These are phyloP conservation scores for Gulo gulo DNA, from an alignment of 2,113 vertebrate genomes.

Conservation along the genomic window DNA sequence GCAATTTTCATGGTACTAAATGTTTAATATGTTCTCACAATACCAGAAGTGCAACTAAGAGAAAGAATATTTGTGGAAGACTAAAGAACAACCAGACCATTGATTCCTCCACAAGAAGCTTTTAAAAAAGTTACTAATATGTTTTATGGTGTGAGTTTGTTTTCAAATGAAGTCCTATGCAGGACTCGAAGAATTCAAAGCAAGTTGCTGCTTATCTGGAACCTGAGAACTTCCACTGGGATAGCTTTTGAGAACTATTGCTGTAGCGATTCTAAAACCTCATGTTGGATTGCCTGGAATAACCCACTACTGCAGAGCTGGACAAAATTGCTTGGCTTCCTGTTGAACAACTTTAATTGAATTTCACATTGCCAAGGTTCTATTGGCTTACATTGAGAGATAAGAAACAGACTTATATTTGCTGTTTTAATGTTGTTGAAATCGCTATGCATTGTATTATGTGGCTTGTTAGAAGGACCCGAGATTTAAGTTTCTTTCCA, in stretches of 20 bases:
- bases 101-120: not conserved
- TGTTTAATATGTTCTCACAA: not conserved
- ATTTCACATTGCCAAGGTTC: not conserved
- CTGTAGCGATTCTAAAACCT: not conserved
- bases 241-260: not conserved
- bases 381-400: not conserved
- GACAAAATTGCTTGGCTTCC: not conserved
- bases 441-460: not conserved
- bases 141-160: not conserved
- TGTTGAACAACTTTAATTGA: slow-evolving; percentile 1
- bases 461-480: not conserved
- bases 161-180: not conserved
- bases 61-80: not conserved
- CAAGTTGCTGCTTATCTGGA: not conserved
- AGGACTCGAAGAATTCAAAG: not conserved
- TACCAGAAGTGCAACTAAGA: not conserved
- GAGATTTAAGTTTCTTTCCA: not conserved
- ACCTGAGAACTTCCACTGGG: not conserved
- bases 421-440: not conserved
- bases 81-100: not conserved
- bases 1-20: not conserved
- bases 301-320: not conserved
- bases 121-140: not conserved
- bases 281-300: not conserved
- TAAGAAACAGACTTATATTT: not conserved